A percentile compares a stretch with the other conserved stretches of the same genome.
Evolutionary conservation across 2,113 vertebrate species (phyloP).

Genomic region (Brachyhypopomus occidentalis): DNA sequence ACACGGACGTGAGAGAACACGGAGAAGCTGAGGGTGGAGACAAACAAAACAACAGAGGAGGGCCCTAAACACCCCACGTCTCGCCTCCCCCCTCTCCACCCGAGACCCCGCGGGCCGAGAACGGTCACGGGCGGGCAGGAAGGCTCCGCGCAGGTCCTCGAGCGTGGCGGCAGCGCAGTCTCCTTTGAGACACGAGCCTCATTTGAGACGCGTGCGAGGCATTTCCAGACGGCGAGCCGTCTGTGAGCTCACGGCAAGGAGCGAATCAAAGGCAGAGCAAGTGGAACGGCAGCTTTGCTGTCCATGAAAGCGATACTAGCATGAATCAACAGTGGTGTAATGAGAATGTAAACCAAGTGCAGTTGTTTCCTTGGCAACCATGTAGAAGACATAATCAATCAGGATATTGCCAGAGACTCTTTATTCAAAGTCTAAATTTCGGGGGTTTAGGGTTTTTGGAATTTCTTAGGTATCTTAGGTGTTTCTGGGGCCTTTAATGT

Average conservation of each 20-base stretch:
- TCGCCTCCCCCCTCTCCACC: background rate
- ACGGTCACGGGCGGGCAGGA: slow-evolving; percentile 4
- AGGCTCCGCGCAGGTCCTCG: background rate
- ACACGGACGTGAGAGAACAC: too few relatives aligned
- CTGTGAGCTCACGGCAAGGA: background rate
- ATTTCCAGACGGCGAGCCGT: slow-evolving; percentile 4
- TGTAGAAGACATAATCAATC: background rate
- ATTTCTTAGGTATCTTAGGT: background rate
- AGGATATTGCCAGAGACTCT: background rate
- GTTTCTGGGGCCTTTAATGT: background rate
- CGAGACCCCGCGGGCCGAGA: slow-evolving; percentile 16
- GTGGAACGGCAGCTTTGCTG: slow-evolving; percentile 12
- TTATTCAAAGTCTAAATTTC: background rate
- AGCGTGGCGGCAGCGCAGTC: slow-evolving; percentile 21
- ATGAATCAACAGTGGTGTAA: slow-evolving; percentile 11
- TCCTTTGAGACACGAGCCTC: background rate
- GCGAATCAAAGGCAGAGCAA: background rate
- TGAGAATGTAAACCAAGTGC: slow-evolving; percentile 21
- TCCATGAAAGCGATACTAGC: slow-evolving; percentile 23
- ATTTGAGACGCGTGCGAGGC: background rate
- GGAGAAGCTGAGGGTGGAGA: too few relatives aligned
- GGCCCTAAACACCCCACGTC: background rate
- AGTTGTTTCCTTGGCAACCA: background rate
- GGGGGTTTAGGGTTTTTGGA: background rate
- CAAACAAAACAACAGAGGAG: background rate